Conservation (phyloP, 2,888 invertebrate genomes). For the Cerceris rybyensis region DNA sequence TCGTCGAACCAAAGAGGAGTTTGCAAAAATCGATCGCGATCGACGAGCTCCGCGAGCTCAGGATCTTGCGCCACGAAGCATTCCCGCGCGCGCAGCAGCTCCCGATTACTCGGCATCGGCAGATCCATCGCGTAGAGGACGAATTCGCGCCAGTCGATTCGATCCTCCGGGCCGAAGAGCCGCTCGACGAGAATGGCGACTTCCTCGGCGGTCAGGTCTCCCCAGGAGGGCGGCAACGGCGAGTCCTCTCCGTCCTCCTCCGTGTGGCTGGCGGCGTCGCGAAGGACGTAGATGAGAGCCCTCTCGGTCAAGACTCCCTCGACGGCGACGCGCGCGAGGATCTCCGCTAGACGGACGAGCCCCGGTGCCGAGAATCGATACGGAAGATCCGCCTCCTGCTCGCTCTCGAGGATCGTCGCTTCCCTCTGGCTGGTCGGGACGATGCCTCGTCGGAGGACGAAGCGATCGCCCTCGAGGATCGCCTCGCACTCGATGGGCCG, state of each 20-base stretch:
- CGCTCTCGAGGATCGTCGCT: conserved; percentile 35
- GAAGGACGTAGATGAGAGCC: conserved; percentile 83
- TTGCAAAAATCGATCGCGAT: conserved; percentile 75
- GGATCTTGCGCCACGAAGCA: conserved; percentile 83
- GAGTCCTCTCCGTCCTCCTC: conserved; percentile 81
- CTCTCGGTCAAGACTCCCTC: conserved; percentile 81
- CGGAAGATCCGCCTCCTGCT: conserved; percentile 45
- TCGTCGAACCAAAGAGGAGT: conserved; percentile 82
- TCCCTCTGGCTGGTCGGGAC: conserved; percentile 69
- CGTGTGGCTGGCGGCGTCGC: conserved; percentile 83
- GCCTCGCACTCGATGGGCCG: conserved; percentile 82
- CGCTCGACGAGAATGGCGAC: conserved; percentile 81
- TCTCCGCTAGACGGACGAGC: conserved; percentile 72
- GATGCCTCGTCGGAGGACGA: conserved; percentile 82
- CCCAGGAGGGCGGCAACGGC: conserved; percentile 81
- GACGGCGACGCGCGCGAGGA: conserved; percentile 79
- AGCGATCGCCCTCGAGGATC: conserved; percentile 82
- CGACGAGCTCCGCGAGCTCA: conserved; percentile 77
- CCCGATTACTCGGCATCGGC: conserved; percentile 83
- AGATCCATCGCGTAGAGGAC: conserved; percentile 85
- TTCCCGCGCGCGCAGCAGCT: conserved; percentile 83
- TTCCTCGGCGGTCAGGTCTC: conserved; percentile 81
- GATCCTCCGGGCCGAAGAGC: conserved; percentile 84
- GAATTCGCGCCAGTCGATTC: conserved; percentile 87
- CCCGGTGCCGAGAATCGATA: conserved; percentile 70